Evolutionary conservation across 2,888 invertebrate species (phyloP).

Genomic region (Leptinotarsa tumamoca): DNA sequence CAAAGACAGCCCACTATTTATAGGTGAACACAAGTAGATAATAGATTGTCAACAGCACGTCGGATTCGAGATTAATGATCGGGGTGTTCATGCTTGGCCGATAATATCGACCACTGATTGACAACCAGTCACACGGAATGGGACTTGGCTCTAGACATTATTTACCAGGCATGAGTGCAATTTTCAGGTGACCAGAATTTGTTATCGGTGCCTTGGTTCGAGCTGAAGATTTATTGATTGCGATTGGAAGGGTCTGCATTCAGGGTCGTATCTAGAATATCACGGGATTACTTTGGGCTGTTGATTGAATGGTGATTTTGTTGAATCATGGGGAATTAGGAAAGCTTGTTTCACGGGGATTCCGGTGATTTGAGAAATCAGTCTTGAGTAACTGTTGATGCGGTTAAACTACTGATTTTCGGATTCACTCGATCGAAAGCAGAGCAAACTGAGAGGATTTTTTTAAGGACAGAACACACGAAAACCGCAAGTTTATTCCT

Average conservation of each 20-base stretch:
- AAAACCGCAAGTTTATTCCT: too few species aligned
- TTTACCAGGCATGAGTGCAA: slow-evolving; percentile 5
- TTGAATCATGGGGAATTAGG: too few species aligned
- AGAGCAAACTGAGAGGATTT: too few species aligned
- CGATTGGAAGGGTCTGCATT: not conserved
- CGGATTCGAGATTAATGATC: slow-evolving; percentile 36
- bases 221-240: slow-evolving; percentile 17
- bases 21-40: slow-evolving; percentile 35
- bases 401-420: too few species aligned
- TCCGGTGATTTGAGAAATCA: too few species aligned
- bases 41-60: slow-evolving; percentile 41
- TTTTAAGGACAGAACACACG: too few species aligned
- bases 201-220: slow-evolving; percentile 12
- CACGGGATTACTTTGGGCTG: not conserved
- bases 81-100: slow-evolving; percentile 33
- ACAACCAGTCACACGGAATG: slow-evolving; percentile 38
- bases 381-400: too few species aligned
- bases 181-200: slow-evolving; percentile 20
- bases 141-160: slow-evolving; percentile 3
- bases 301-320: not conserved
- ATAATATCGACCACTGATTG: slow-evolving; percentile 41
- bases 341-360: too few species aligned
- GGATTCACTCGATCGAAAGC: too few species aligned
- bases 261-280: not conserved
- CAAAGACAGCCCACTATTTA: slow-evolving; percentile 12